Evolutionary conservation across 2,797 vertebrate species (phyloP).

Genomic region (Acrossocheilus wenchowensis): DNA sequence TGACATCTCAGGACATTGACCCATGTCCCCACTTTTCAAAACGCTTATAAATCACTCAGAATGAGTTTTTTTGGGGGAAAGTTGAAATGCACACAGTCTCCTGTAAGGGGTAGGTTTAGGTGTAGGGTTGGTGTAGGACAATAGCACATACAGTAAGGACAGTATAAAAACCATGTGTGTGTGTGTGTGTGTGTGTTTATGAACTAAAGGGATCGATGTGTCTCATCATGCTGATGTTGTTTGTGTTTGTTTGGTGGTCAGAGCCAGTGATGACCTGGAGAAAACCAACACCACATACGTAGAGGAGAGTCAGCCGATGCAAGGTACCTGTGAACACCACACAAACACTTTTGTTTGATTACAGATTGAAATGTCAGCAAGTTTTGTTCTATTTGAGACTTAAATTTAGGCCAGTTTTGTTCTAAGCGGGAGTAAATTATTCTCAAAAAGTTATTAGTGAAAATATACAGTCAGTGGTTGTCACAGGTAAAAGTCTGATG

Average conservation of each 20-base stretch:
- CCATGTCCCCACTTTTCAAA: too few species aligned
- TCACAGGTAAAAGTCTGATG: background rate
- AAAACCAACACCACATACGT: conserved; percentile 95
- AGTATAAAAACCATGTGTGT: too few species aligned
- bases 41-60: too few species aligned
- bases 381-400: background rate
- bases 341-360: background rate
- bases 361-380: too few species aligned
- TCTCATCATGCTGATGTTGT: background rate
- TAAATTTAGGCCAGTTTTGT: background rate
- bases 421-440: background rate
- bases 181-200: background rate
- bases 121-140: too few species aligned
- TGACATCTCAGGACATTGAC: too few species aligned
- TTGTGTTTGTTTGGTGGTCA: conserved; percentile 60
- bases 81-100: too few species aligned
- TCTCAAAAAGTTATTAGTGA: background rate
- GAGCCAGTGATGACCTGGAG: conserved; percentile 93
- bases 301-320: conserved; percentile 88
- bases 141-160: too few species aligned
- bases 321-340: conserved; percentile 77
- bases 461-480: background rate
- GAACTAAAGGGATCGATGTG: background rate
- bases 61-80: too few species aligned
- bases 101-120: too few species aligned